These are phyloP conservation scores for Vireo altiloquus DNA, from an alignment of 2,113 vertebrate genomes.

Conservation along the genomic window DNA sequence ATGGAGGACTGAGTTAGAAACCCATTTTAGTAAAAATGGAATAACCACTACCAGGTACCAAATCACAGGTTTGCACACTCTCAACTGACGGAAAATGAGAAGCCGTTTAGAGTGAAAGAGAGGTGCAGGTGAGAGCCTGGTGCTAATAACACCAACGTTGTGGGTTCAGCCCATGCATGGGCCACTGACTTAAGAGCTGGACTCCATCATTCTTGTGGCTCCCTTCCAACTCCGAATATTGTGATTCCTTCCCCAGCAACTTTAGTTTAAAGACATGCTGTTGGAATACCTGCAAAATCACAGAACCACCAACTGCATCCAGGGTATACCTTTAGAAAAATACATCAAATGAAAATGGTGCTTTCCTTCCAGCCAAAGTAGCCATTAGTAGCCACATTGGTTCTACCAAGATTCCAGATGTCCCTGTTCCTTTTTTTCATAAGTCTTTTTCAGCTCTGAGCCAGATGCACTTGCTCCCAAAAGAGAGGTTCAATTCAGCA, in stretches of 20 bases:
- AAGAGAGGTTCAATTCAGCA: background rate
- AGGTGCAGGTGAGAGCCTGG: background rate
- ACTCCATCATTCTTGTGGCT: background rate
- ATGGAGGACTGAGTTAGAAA: background rate
- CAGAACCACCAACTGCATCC: background rate
- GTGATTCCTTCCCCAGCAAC: background rate
- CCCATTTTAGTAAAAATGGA: background rate
- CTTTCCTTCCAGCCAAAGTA: background rate
- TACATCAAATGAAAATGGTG: background rate
- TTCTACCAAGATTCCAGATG: background rate
- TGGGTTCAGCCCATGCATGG: rapidly evolving
- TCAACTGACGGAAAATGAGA: background rate
- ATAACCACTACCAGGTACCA: background rate
- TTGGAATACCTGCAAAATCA: background rate
- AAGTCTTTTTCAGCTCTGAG: background rate
- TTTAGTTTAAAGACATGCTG: background rate
- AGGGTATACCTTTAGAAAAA: background rate
- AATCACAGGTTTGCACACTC: background rate
- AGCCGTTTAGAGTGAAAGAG: background rate
- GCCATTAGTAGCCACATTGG: background rate
- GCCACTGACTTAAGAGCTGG: background rate
- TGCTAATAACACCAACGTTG: background rate
- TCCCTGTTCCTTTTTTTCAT: background rate
- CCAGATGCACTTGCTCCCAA: background rate
- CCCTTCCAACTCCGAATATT: background rate